Evolutionary conservation across 2,888 invertebrate species (phyloP).

Genomic region (Chaitophorus viminalis): DNA sequence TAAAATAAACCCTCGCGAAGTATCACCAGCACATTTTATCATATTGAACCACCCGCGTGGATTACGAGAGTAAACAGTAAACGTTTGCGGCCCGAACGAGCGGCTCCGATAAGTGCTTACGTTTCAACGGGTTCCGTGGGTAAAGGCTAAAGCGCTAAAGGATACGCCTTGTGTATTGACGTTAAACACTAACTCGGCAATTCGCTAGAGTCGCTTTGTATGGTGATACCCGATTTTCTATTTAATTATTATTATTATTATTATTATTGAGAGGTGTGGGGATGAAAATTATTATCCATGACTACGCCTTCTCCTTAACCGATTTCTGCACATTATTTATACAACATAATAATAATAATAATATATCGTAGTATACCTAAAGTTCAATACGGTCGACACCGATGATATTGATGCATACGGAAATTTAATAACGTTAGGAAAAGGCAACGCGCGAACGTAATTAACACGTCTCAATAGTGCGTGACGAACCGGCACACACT

Average conservation of each 20-base stretch:
- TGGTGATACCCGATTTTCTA: neutral
- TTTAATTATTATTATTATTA: no score
- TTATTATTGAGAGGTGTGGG: no score
- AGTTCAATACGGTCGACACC: neutral
- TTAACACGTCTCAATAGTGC: neutral
- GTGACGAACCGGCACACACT: neutral
- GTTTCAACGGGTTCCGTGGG: neutral
- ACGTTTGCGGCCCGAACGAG: neutral
- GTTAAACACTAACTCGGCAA: neutral
- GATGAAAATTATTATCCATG: neutral
- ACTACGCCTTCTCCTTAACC: neutral
- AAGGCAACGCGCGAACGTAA: neutral
- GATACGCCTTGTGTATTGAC: neutral
- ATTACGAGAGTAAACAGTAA: neutral
- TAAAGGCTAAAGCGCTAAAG: no score
- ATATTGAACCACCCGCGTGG: neutral
- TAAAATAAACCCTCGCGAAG: neutral
- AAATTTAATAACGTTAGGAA: neutral
- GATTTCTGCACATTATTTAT: neutral
- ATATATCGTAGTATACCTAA: neutral
- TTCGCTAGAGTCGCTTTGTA: neutral
- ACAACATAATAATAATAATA: neutral
- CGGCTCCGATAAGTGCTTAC: neutral
- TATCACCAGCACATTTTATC: neutral
- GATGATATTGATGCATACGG: neutral